Conservation (phyloP, 2,113 vertebrate genomes). For the Thymallus thymallus region DNA sequence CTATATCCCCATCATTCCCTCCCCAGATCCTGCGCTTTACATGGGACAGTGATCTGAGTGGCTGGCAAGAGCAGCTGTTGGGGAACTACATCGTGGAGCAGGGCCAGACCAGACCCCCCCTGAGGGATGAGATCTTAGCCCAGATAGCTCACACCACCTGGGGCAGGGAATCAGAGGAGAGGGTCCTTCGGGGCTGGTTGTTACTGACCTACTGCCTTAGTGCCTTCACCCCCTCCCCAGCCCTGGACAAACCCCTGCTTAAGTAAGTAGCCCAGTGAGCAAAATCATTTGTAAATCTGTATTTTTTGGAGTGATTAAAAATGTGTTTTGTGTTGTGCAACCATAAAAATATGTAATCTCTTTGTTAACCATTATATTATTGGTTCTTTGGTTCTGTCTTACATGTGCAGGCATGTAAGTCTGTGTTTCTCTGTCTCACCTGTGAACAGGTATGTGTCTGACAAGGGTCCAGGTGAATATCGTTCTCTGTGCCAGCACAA, state of each 20-base stretch:
- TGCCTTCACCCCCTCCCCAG: slow-evolving; percentile 79
- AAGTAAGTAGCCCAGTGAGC: slow-evolving; percentile 72
- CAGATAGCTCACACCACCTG: slow-evolving; percentile 79
- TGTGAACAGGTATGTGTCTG: slow-evolving; percentile 79
- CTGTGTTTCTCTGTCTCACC: background rate
- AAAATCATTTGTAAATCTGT: too few relatives aligned
- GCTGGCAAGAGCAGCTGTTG: slow-evolving; percentile 80
- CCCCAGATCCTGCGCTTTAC: slow-evolving; percentile 83
- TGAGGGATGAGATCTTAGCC: slow-evolving; percentile 82
- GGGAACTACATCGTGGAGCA: slow-evolving; percentile 86
- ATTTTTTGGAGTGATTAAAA: too few relatives aligned
- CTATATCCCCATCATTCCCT: too few relatives aligned
- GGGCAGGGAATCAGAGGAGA: slow-evolving; percentile 65
- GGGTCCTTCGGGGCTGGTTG: slow-evolving; percentile 74
- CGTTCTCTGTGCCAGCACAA: slow-evolving; percentile 91
- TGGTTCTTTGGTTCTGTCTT: background rate
- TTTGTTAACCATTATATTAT: too few relatives aligned
- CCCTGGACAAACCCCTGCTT: slow-evolving; percentile 80
- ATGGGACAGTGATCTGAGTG: slow-evolving; percentile 70
- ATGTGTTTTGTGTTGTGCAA: too few relatives aligned
- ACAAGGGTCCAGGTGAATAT: slow-evolving; percentile 79
- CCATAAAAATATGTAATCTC: too few relatives aligned
- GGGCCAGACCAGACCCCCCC: slow-evolving; percentile 63
- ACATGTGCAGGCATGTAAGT: slow-evolving; percentile 72
- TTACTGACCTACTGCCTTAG: slow-evolving; percentile 80